Conservation (phyloP, 2,797 vertebrate genomes). For the Manis javanica region DNA sequence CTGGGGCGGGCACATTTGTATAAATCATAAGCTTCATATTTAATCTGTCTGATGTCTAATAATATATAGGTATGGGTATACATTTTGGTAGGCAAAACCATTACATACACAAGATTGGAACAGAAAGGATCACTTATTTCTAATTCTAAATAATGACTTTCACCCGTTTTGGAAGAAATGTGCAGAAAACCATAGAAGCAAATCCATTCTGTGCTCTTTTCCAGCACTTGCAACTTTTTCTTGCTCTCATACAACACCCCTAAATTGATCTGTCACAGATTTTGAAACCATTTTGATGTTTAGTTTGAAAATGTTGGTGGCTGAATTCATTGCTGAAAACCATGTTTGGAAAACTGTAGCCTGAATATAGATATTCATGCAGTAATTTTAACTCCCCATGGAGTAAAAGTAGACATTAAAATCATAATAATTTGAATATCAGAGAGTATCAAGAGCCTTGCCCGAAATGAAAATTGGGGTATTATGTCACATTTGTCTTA, state of each 20-base stretch:
- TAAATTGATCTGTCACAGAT: slow-evolving; percentile 19
- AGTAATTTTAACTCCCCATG: not conserved
- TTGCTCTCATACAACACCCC: not conserved
- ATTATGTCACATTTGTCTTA: not conserved
- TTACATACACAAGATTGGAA: not conserved
- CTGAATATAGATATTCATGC: not conserved
- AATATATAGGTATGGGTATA: not conserved
- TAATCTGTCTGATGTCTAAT: not conserved
- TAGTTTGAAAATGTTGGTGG: slow-evolving; percentile 30
- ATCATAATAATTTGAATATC: not conserved
- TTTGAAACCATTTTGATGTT: not conserved
- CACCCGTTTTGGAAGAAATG: not conserved
- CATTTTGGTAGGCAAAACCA: not conserved
- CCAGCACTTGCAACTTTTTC: not conserved
- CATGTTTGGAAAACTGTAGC: not conserved
- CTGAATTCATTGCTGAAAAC: not conserved
- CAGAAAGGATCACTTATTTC: not conserved
- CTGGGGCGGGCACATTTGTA: not conserved
- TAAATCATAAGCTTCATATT: not conserved
- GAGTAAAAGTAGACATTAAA: slow-evolving; percentile 16
- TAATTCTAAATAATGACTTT: not conserved
- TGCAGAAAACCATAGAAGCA: not conserved
- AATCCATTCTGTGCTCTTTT: not conserved
- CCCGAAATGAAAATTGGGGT: not conserved
- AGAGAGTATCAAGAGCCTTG: not conserved